These are phyloP conservation scores for Scophthalmus maximus DNA, from an alignment of 2,113 vertebrate genomes.

Conservation along the genomic window DNA sequence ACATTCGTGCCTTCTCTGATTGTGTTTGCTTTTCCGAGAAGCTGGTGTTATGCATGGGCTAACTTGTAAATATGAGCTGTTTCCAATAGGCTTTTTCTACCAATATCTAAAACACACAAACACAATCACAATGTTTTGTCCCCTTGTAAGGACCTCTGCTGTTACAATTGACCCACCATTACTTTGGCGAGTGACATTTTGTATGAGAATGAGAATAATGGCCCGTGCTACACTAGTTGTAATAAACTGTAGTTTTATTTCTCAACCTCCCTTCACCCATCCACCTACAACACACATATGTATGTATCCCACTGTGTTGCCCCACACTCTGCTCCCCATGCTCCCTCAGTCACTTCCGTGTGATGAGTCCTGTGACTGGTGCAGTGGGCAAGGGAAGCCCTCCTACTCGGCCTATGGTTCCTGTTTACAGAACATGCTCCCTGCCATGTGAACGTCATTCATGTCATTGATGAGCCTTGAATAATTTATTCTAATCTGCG, in stretches of 20 bases:
- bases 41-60: conserved; percentile 45
- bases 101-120: not conserved
- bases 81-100: conserved; percentile 2
- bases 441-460: not conserved
- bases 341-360: conserved; percentile 31
- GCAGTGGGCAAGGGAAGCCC: conserved; percentile 16
- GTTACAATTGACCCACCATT: not conserved
- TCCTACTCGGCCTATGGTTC: conserved; percentile 71
- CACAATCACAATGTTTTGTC: not conserved
- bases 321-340: conserved; percentile 14
- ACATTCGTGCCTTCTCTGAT: not conserved
- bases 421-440: conserved; percentile 34
- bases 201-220: not conserved
- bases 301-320: conserved; percentile 14
- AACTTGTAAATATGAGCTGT: conserved; percentile 42
- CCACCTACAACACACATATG: conserved; percentile 2
- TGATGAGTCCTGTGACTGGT: conserved; percentile 25
- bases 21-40: conserved; percentile 58
- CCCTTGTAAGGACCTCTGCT: not conserved
- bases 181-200: not conserved
- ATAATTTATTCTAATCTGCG: not conserved
- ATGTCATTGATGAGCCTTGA: not conserved
- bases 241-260: not conserved
- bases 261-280: not conserved
- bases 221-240: not conserved